Evolutionary conservation across 1,140 invertebrate genomes (phyloP).

Genomic region (Drosophila insularis): DNA sequence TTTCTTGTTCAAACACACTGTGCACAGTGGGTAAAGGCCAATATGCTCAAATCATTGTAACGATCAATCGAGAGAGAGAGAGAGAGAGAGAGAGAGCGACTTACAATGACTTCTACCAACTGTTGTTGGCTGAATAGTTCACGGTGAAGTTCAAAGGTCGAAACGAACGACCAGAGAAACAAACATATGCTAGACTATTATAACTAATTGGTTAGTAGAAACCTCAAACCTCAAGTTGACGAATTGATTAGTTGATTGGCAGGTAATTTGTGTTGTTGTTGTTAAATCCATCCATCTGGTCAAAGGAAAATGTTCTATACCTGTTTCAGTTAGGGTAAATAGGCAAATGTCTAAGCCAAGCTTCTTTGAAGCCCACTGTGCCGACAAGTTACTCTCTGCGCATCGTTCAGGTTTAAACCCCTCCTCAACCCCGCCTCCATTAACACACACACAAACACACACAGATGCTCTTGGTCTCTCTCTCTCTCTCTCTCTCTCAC

Average conservation of each 20-base stretch:
- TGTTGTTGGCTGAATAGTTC: constrained; percentile 34
- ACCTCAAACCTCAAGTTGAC: not conserved
- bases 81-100: too few species aligned
- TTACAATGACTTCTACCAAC: not conserved
- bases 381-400: not conserved
- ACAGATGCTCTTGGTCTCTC: not conserved
- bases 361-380: not conserved
- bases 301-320: too few species aligned
- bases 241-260: constrained; percentile 9
- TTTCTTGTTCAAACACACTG: too few species aligned
- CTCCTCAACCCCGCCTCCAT: not conserved
- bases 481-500: not conserved
- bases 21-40: not conserved
- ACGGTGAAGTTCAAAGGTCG: constrained; percentile 44
- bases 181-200: not conserved
- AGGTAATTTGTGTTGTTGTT: not conserved
- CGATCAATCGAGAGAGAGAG: not conserved
- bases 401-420: not conserved
- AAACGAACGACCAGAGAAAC: constrained; percentile 11
- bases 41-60: constrained; percentile 22
- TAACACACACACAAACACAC: not conserved
- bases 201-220: constrained; percentile 34
- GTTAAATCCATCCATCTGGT: not conserved
- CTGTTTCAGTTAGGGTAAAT: too few species aligned
- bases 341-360: not conserved